These are phyloP conservation scores for Hirtodrosophila trivittata DNA, from an alignment of 2,888 invertebrate species.

Conservation along the genomic window DNA sequence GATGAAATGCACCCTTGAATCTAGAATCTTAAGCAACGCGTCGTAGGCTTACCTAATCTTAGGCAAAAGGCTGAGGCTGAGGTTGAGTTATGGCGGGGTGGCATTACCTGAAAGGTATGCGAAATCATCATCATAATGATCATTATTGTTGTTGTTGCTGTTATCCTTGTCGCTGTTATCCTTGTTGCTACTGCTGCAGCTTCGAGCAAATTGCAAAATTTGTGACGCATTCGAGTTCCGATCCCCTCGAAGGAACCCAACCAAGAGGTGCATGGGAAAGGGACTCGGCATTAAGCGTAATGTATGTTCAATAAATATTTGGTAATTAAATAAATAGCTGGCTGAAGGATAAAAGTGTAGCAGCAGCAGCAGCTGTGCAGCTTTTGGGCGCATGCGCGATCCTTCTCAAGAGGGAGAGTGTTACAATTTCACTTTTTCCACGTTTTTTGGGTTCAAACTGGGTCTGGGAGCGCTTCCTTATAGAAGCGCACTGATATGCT, in stretches of 20 bases:
- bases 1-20: constrained; percentile 59
- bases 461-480: constrained; percentile 51
- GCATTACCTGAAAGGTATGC: constrained; percentile 48
- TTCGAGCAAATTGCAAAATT: constrained; percentile 75
- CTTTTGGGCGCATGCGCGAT: constrained; percentile 57
- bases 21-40: constrained; percentile 40
- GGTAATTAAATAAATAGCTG: constrained; percentile 76
- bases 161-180: constrained; percentile 7
- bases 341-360: constrained; percentile 42
- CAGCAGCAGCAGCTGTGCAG: constrained; percentile 73
- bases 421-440: constrained; percentile 68
- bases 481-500: constrained; percentile 45
- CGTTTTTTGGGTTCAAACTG: constrained; percentile 28
- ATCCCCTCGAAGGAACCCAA: constrained; percentile 27
- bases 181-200: constrained; percentile 23
- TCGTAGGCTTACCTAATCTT: constrained; percentile 59
- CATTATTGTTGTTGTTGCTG: constrained; percentile 4
- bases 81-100: constrained; percentile 51
- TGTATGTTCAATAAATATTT: constrained; percentile 80
- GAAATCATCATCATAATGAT: constrained; percentile 50
- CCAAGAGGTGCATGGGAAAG: constrained; percentile 48
- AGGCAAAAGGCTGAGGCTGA: constrained; percentile 37
- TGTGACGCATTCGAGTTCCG: constrained; percentile 59
- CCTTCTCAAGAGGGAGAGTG: constrained; percentile 55
- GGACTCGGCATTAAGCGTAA: constrained; percentile 67